phyloP scores from a whole-genome alignment of 2,888 invertebrate species.

The Crossocerus cetratus region DNA sequence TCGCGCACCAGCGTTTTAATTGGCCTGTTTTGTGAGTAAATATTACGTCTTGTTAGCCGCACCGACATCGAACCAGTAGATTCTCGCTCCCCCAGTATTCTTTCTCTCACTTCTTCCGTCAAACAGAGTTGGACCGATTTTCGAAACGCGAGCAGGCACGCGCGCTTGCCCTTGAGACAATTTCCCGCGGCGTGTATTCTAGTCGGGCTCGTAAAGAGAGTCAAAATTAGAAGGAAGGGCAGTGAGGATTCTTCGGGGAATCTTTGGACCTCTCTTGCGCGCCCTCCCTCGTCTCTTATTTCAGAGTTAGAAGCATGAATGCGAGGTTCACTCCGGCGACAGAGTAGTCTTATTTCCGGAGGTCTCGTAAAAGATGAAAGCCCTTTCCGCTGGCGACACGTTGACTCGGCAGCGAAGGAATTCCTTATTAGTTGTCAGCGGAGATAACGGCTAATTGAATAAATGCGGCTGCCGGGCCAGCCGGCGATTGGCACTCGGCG shows the following conservation, averaged over 20 bases:
- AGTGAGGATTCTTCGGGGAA: slow-evolving; percentile 13
- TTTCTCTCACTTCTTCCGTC: too few relatives aligned
- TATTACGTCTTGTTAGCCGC: slow-evolving; percentile 14
- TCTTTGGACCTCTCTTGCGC: slow-evolving; percentile 9
- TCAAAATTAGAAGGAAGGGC: slow-evolving; percentile 5
- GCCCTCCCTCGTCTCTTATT: neutral
- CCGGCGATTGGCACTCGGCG: too few relatives aligned
- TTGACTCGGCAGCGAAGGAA: neutral
- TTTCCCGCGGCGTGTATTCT: neutral
- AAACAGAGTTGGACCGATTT: neutral
- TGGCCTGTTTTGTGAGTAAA: slow-evolving; percentile 18
- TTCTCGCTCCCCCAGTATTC: too few relatives aligned
- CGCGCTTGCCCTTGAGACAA: neutral
- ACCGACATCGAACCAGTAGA: too few relatives aligned
- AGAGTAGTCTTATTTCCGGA: neutral
- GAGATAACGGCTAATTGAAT: slow-evolving; percentile 15
- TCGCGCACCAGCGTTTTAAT: slow-evolving; percentile 28
- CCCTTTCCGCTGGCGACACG: neutral
- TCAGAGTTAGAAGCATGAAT: slow-evolving; percentile 9
- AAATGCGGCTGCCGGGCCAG: neutral
- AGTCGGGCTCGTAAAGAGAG: neutral
- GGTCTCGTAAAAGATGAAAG: neutral
- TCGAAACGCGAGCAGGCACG: neutral
- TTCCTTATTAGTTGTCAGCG: neutral
- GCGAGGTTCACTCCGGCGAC: neutral